These are phyloP conservation scores for Protobothrops mucrosquamatus DNA, from an alignment of 2,113 vertebrate species.

Conservation along the genomic window DNA sequence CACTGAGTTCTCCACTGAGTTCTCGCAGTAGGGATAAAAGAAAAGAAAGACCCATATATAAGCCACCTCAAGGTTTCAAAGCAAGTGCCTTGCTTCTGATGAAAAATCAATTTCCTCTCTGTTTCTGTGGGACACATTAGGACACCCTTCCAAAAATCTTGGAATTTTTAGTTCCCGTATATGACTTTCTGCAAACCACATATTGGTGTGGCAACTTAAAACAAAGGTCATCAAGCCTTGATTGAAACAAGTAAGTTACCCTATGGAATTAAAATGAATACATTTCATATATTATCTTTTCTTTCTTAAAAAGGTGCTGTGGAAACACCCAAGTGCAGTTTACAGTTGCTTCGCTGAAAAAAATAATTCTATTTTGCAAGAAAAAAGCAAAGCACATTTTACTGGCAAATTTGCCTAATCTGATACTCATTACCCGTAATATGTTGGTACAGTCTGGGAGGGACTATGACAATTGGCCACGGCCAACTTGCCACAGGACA, in stretches of 20 bases:
- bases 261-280: not conserved
- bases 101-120: not conserved
- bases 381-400: not conserved
- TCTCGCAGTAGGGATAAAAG: not conserved
- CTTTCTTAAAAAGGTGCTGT: not conserved
- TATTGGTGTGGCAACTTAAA: not conserved
- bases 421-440: not conserved
- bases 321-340: not conserved
- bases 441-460: not conserved
- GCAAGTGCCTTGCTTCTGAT: not conserved
- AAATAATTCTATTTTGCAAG: not conserved
- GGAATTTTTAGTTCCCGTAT: not conserved
- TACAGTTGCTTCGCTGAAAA: not conserved
- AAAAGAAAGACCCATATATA: not conserved
- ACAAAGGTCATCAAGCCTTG: not conserved
- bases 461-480: not conserved
- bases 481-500: not conserved
- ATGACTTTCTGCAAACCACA: not conserved
- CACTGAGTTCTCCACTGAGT: not conserved
- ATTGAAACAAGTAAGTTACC: not conserved
- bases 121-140: not conserved
- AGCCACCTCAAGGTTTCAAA: not conserved
- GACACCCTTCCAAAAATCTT: not conserved
- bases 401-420: not conserved
- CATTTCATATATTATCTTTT: not conserved